Base-by-base conservation (phyloP, 2,113 vertebrate genomes). In the Ciconia stormi region DNA sequence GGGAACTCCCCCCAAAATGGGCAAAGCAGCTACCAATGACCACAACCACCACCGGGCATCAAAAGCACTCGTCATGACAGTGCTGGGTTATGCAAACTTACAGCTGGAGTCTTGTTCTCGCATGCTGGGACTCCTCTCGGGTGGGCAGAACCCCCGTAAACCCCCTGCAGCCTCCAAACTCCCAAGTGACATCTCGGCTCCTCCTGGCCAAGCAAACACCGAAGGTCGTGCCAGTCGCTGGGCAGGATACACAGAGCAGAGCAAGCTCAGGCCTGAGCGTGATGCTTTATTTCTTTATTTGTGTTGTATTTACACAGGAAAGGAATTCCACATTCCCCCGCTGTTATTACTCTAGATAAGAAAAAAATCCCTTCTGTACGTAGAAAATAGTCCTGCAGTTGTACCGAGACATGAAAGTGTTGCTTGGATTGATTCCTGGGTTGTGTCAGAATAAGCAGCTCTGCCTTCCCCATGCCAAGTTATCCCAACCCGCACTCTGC, bases 231-330 rank as follows among this genome's bases (percentile, higher is more conserved):
- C 27, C 32, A 5, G n/a, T 42, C 5, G 2, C 38, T 18, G n/a
- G 65, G 47, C 13, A 47, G n/a, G 56, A 82, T 36, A 4, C 17
- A 56, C 27, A 50, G 42, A 70, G 32, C 30, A 49, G 36, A 67
- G 78, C 66, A 22, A 65, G 34, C 13, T 26, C 32, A 18, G 65
- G 66, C 52, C 34, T 62, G 69, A 70, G 49, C 25, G 16, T 0
- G 38, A 93, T 93, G 96, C 97, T 97, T 95, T 86, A 20, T 90
- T 82, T 62, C 72, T 95, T 97, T 94, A 91, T 95, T 97, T 82
- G 50, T 93, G 40, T 90, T 93, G 80, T 84, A 92, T 96, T 97
- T 95, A 97, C 95, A 97, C 82, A 96, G 63, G 80, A 97, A 95
- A 96, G 91, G 89, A 94, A 95, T 76, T 77, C 72, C 89, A 90